These are phyloP conservation scores for Altica lythri DNA, from an alignment of 2,888 invertebrate species.

Conservation along the genomic window DNA sequence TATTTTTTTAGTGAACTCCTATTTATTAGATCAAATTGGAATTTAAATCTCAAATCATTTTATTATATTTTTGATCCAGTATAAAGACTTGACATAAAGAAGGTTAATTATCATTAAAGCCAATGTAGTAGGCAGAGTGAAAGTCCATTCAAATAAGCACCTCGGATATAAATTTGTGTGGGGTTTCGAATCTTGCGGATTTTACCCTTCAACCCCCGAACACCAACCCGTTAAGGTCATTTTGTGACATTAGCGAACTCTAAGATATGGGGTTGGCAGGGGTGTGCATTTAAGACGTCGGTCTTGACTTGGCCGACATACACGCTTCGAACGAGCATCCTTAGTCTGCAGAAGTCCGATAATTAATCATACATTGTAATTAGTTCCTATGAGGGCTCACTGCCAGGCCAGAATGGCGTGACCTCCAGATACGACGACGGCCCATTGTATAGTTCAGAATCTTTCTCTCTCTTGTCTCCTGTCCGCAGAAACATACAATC, in stretches of 20 bases:
- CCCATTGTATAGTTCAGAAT: conserved; percentile 23
- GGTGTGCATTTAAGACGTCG: conserved; percentile 55
- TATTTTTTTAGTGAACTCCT: too few relatives aligned
- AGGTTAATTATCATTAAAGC: conserved; percentile 10
- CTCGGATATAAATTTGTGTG: conserved; percentile 14
- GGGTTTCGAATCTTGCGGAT: conserved; percentile 3
- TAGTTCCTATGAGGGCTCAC: conserved; percentile 53
- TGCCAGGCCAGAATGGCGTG: conserved; percentile 28
- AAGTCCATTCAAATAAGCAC: conserved; percentile 22
- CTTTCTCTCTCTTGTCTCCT: conserved; percentile 26
- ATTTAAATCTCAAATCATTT: too few relatives aligned
- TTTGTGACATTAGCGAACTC: conserved; percentile 57
- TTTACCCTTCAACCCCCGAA: background rate
- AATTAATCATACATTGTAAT: conserved; percentile 61
- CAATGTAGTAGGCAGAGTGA: conserved; percentile 12
- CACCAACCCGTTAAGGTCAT: conserved; percentile 23
- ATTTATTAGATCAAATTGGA: too few relatives aligned
- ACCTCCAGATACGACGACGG: conserved; percentile 27
- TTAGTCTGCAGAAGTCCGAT: conserved; percentile 55
- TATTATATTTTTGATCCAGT: too few relatives aligned
- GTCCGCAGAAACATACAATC: conserved; percentile 30
- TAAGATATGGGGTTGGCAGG: conserved; percentile 57
- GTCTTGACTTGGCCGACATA: conserved; percentile 45
- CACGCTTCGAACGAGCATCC: conserved; percentile 45
- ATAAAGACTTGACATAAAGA: too few relatives aligned